Base-by-base conservation (phyloP, 2,113 vertebrate genomes). In the Gobio gobio region DNA sequence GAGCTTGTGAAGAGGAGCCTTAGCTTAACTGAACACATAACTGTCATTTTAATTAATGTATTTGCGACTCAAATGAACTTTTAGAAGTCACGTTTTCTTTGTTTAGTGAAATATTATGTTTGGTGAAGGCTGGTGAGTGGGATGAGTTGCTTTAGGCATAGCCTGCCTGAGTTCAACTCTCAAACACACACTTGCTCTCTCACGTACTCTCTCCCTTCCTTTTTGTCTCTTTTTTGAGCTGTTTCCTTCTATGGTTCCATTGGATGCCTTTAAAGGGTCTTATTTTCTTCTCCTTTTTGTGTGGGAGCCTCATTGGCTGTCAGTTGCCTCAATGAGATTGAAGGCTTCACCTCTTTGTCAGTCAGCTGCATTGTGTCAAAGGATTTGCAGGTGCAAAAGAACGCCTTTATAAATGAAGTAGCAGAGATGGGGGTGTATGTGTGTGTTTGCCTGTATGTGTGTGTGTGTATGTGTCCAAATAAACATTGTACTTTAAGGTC, bases 361-460 rank as follows among this genome's bases (percentile, higher is more conserved):
- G 85, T 58, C 51, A 49, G 86, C 89, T 90, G 80, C 86, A 90
- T 89, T 93, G 90, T 92, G 88, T 87, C 85, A 91, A 89, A 88
- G 85, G 85, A 90, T 86, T 89, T 86, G 78, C 91, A 91, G 92
- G 92, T 94, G 90, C 88, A 92, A 90, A 91, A 85, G 86, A 79
- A 66, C 68, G 84, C 64, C 59, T 88, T 83, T 83, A 82, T 73
- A 88, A 91, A 88, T 86, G 63, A 90, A 89, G 84, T 80, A 86
- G 85, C 86, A 86, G 85, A 78, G 80, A 61, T 66, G 58, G 49
- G 73, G n/a, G 56, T n/a, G 56, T 59, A 22, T 10, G 58, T 10
- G 58, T n/a, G 58, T 79, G 66, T 83, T 59, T 49, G 77, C 76
- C 45, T 70, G 61, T 75, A 22, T 61, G 54, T 51, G 20, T 43